These are phyloP conservation scores for Amphiura filiformis DNA, from an alignment of 35 echinoderm and acorn worm genomes.

Conservation along the genomic window DNA sequence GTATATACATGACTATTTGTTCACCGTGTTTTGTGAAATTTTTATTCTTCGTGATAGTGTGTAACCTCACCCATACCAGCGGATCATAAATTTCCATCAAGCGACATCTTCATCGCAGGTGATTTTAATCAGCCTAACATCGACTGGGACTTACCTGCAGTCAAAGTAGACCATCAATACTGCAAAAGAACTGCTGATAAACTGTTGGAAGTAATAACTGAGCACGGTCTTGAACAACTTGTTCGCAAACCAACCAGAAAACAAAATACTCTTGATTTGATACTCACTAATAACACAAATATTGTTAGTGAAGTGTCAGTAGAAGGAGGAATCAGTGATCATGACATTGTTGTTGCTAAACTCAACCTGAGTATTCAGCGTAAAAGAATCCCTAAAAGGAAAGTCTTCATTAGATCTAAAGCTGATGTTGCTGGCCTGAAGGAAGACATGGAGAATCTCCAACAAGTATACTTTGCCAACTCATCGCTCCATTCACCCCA, in stretches of 20 bases:
- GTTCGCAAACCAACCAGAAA: background rate
- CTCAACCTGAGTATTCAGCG: background rate
- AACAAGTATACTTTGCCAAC: background rate
- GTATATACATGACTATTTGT: no score
- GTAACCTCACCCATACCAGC: no score
- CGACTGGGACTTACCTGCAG: no score
- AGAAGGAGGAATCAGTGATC: background rate
- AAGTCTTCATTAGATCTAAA: background rate
- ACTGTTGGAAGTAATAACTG: no score
- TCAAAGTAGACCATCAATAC: no score
- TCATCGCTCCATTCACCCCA: background rate
- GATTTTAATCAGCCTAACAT: no score
- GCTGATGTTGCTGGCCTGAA: background rate
- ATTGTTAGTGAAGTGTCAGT: background rate
- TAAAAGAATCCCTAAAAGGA: background rate
- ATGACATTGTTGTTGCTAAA: background rate
- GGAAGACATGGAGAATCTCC: background rate
- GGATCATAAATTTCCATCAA: no score
- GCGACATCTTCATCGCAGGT: no score
- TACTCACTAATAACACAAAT: background rate
- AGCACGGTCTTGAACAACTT: conserved; percentile 4
- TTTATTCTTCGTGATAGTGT: no score
- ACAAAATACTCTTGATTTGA: background rate
- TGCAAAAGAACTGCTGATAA: no score
- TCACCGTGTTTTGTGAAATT: no score